These are phyloP conservation scores for Pantelozetes paolii DNA, from an alignment of 2,888 invertebrate genomes.

Conservation along the genomic window DNA sequence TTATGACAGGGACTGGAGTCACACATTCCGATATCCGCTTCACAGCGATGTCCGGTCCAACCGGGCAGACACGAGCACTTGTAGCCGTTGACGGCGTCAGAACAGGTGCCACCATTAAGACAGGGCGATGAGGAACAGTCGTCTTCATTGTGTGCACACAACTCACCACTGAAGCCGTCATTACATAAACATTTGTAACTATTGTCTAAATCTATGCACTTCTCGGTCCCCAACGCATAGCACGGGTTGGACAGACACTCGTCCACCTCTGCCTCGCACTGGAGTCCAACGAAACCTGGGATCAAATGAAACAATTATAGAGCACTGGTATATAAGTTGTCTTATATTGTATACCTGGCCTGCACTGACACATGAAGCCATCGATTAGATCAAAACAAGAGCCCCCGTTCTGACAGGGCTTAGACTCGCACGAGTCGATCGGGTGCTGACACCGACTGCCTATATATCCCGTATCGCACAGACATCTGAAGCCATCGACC, in stretches of 20 bases:
- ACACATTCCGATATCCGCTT: conserved; percentile 81
- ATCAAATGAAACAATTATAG: no score
- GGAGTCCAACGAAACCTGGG: conserved; percentile 59
- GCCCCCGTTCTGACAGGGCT: conserved; percentile 88
- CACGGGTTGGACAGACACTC: conserved; percentile 88
- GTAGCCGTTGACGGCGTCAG: conserved; percentile 76
- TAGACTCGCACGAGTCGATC: conserved; percentile 81
- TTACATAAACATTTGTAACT: conserved; percentile 71
- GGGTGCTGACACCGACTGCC: conserved; percentile 78
- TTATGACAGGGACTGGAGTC: conserved; percentile 80
- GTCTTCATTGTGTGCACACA: conserved; percentile 63
- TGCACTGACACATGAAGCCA: conserved; percentile 85
- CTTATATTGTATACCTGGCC: conserved; percentile 60
- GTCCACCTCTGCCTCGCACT: conserved; percentile 87
- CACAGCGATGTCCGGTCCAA: conserved; percentile 80
- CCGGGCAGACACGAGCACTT: conserved; percentile 76
- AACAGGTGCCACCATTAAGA: conserved; percentile 79
- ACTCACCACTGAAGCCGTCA: conserved; percentile 76
- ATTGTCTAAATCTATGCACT: conserved; percentile 70
- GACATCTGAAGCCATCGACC: conserved; percentile 74
- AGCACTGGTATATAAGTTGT: neutral
- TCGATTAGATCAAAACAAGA: conserved; percentile 80
- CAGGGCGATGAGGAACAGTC: conserved; percentile 74
- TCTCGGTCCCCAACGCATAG: conserved; percentile 80
- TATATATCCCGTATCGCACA: conserved; percentile 88